A percentile compares a stretch with the other conserved stretches of the same genome.
phyloP scores from a whole-genome alignment of 2,797 vertebrate species.

The Peromyscus attwateri region DNA sequence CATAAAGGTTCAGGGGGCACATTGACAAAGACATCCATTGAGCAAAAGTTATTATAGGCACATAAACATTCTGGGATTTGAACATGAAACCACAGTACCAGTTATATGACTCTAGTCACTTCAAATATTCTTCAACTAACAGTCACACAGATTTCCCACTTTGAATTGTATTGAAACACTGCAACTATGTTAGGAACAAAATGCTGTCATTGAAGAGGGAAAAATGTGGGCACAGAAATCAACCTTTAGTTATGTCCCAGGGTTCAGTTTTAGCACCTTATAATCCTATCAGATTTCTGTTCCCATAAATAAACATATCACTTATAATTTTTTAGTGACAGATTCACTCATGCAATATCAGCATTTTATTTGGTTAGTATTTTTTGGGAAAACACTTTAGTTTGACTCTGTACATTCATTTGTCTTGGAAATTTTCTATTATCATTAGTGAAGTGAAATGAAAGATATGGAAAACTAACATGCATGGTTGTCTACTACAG shows the following conservation, averaged over 20 bases:
- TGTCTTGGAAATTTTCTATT: conserved; percentile 32
- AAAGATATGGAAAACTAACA: conserved; percentile 23
- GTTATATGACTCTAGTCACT: background rate
- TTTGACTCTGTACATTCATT: conserved; percentile 2
- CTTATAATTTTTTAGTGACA: background rate
- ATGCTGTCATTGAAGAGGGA: background rate
- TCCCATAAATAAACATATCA: background rate
- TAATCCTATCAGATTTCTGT: background rate
- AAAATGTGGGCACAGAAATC: background rate
- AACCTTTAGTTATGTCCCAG: background rate
- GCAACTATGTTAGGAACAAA: background rate
- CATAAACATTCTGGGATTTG: background rate
- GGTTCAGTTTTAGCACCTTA: background rate
- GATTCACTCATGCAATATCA: background rate
- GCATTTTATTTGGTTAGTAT: background rate
- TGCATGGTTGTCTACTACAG: background rate
- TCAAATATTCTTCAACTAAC: background rate
- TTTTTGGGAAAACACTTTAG: background rate
- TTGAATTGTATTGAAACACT: conserved; percentile 28
- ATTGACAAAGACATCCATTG: conserved; percentile 29
- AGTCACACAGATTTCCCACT: conserved; percentile 32
- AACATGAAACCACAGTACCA: background rate
- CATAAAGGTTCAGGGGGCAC: background rate
- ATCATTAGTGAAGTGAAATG: conserved; percentile 11
- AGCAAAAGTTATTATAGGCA: conserved; percentile 24